Percentiles rank a stretch among this genome's conserved stretches.
These are phyloP conservation scores for Argentina silus DNA, from an alignment of 2,797 vertebrate genomes.

Conservation along the genomic window DNA sequence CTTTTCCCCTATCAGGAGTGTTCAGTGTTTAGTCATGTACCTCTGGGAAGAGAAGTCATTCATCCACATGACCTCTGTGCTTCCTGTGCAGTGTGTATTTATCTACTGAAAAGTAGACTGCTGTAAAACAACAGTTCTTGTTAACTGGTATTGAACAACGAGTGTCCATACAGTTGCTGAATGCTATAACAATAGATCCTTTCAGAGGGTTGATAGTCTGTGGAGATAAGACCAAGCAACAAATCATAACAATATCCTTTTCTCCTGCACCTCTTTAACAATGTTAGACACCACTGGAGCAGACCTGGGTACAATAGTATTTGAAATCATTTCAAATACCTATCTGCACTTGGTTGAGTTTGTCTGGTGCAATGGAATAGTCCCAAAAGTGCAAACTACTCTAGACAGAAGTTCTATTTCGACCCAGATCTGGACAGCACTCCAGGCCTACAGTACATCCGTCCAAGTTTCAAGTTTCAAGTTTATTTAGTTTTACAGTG, in stretches of 20 bases:
- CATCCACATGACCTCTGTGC: constrained; percentile 1
- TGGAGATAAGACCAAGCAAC: background rate
- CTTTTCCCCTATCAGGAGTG: constrained; percentile 18
- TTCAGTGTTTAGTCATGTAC: constrained; percentile 19
- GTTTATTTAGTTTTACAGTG: too few species aligned
- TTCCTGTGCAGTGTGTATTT: background rate
- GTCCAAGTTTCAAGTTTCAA: too few species aligned
- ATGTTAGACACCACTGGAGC: background rate
- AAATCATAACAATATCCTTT: background rate
- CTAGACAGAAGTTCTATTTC: too few species aligned
- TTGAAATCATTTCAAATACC: too few species aligned
- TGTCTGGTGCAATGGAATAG: too few species aligned
- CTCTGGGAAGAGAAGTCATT: constrained; percentile 25
- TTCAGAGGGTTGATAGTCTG: background rate
- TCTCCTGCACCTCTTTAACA: background rate
- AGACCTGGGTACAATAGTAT: too few species aligned
- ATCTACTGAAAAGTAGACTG: background rate
- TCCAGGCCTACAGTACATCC: too few species aligned
- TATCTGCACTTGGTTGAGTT: too few species aligned
- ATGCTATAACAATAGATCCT: background rate
- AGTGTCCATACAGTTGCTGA: background rate
- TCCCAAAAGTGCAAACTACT: too few species aligned
- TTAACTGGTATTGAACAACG: background rate
- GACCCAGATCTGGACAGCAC: too few species aligned
- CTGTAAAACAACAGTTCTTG: background rate